Evolutionary conservation across 2,888 invertebrate species (phyloP), one percentile per base, ranked within the genome.

Genomic region (Boloria euphrosyne): DNA sequence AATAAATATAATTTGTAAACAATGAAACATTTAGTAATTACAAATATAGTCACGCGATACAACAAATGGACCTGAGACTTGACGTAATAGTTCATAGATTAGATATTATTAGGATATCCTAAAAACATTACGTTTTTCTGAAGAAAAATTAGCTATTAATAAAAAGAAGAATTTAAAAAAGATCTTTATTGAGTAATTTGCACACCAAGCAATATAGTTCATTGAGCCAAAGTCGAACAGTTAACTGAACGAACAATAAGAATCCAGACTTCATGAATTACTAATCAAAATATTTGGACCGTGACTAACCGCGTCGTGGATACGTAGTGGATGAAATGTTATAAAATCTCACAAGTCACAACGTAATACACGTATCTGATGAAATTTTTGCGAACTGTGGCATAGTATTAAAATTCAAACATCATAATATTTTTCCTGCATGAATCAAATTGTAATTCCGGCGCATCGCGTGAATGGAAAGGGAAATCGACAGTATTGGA

Each of bases 401-500:
- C 66, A 68, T 64, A 38, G 62, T n/a, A n/a, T 22, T 71, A 64
- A n/a, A n/a, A n/a, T n/a, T 57, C 65, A 62, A 66, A 67, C 62
- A 61, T 44, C 49, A 49, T n/a, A n/a, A n/a, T 22, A 53, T 63
- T 61, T 62, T 52, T 60, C n/a, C 43, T 46, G 59, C 44, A 38
- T 38, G 62, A 60, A 60, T 50, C 38, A 67, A 69, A 4, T 46
- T 71, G 62, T 52, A 67, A 71, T 73, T 73, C 73, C 73, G 72
- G 68, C 61, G 71, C 71, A 73, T 75, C 74, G 74, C 82, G 77
- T 79, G 78, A 76, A 80, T 78, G 78, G 84, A 87, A 88, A 88
- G 87, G 85, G 89, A 88, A 89, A 88, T 87, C 83, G 80, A 79
- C 77, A 71, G 67, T 22, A n/a, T 10, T 58, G 46, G 47, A 31